A percentile compares a stretch with the other conserved stretches of the same genome.
Conservation (phyloP, 2,888 invertebrate species). For the Papilio protenor region DNA sequence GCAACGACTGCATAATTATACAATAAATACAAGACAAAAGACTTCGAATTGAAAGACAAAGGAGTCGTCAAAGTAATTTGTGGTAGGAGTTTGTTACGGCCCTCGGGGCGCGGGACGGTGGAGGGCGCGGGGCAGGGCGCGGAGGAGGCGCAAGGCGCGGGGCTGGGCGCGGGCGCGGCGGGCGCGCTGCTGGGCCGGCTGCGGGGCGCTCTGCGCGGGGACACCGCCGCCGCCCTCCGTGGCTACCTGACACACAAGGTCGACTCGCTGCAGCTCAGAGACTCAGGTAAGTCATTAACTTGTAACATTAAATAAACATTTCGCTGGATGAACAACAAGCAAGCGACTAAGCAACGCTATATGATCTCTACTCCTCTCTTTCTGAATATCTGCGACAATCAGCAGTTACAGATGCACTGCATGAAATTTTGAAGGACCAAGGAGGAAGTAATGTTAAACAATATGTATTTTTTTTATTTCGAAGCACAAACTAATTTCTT, state of each 20-base stretch:
- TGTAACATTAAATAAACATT: not conserved
- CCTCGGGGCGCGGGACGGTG: constrained; percentile 71
- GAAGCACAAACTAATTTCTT: too few relatives aligned
- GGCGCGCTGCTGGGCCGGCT: constrained; percentile 86
- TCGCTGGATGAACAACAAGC: not conserved
- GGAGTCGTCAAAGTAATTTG: not conserved
- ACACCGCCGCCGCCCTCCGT: constrained; percentile 89
- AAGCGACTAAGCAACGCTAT: not conserved
- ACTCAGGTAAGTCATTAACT: constrained; percentile 86
- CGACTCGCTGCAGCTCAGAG: constrained; percentile 87
- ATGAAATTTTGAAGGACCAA: not conserved
- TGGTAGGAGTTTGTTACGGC: constrained; percentile 50
- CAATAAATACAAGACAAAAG: constrained; percentile 27
- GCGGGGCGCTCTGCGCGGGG: constrained; percentile 87
- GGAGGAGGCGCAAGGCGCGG: constrained; percentile 80
- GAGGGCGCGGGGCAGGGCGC: constrained; percentile 71
- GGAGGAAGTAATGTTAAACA: not conserved
- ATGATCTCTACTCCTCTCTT: not conserved
- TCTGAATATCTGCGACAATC: not conserved
- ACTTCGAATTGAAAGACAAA: constrained; percentile 13
- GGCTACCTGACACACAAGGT: constrained; percentile 89
- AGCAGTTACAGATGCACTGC: not conserved
- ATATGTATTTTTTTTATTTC: too few relatives aligned
- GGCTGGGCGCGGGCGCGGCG: constrained; percentile 87
- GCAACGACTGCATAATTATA: constrained; percentile 21